Percentiles rank a stretch among this genome's conserved stretches.
phyloP scores from a whole-genome alignment of 1,140 invertebrate genomes.

The Danaus plexippus region DNA sequence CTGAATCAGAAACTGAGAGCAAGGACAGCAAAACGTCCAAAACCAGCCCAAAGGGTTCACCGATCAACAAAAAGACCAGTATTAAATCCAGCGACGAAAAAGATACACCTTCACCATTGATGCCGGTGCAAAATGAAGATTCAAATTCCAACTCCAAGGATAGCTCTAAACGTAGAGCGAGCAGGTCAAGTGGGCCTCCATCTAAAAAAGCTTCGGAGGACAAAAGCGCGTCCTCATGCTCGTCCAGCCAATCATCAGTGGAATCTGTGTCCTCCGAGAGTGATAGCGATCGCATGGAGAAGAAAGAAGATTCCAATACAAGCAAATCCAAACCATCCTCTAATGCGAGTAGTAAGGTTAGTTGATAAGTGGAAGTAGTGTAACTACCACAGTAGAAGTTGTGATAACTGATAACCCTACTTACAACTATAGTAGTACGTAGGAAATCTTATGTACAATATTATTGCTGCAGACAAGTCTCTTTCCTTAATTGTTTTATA shows the following conservation, averaged over 20 bases:
- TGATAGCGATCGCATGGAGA: conserved; percentile 49
- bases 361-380: background rate
- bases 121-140: conserved; percentile 53
- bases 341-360: conserved; percentile 32
- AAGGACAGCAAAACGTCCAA: conserved; percentile 46
- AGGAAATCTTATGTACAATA: too few relatives aligned
- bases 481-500: too few relatives aligned
- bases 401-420: too few relatives aligned
- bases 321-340: conserved; percentile 45
- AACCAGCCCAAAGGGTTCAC: conserved; percentile 42
- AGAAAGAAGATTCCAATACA: conserved; percentile 46
- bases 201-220: conserved; percentile 53
- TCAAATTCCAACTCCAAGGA: conserved; percentile 52
- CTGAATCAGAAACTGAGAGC: conserved; percentile 77
- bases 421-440: too few relatives aligned
- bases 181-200: conserved; percentile 48
- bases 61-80: conserved; percentile 44
- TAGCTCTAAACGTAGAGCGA: conserved; percentile 51
- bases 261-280: conserved; percentile 59
- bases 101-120: conserved; percentile 32
- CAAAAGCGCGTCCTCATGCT: conserved; percentile 61
- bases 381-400: too few relatives aligned
- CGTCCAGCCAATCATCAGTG: conserved; percentile 59
- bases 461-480: too few relatives aligned
- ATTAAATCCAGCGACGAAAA: conserved; percentile 57